Evolutionary conservation across 2,797 vertebrate species (phyloP).

Genomic region (Anableps anableps): DNA sequence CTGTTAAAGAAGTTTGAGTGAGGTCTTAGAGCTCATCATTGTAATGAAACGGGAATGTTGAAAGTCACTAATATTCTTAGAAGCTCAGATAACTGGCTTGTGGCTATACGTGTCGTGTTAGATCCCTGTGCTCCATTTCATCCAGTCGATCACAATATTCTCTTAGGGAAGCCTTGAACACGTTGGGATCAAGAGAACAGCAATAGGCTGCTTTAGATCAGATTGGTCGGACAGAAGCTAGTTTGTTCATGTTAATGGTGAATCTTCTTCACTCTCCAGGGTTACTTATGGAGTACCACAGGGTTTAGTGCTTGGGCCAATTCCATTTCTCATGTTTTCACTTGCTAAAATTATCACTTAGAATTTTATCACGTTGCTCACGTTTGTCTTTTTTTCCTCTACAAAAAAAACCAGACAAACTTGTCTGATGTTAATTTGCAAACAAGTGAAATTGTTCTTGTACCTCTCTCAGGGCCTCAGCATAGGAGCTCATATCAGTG

Average conservation of each 20-base stretch:
- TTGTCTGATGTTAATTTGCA: not conserved
- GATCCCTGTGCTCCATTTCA: not conserved
- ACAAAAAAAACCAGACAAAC: not conserved
- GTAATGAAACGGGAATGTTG: not conserved
- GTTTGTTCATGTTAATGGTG: not conserved
- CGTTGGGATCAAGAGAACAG: not conserved
- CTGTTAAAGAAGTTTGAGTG: not conserved
- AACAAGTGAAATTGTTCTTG: not conserved
- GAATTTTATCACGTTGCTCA: too few species aligned
- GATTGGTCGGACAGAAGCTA: not conserved
- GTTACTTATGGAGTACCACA: not conserved
- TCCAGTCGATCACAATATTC: not conserved
- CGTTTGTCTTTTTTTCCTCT: not conserved
- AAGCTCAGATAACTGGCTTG: too few species aligned
- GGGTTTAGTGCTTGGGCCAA: not conserved
- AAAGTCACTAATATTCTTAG: not conserved
- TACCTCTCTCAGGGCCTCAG: slow-evolving; percentile 84
- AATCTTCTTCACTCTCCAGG: not conserved
- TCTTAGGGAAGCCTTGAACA: not conserved
- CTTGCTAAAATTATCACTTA: not conserved
- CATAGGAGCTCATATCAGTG: slow-evolving; percentile 85
- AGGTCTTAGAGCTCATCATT: not conserved
- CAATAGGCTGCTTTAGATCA: not conserved
- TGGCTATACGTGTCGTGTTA: too few species aligned
- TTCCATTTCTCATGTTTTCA: not conserved